Conservation (phyloP, 1,140 invertebrate species). For the Drosophila mojavensis region DNA sequence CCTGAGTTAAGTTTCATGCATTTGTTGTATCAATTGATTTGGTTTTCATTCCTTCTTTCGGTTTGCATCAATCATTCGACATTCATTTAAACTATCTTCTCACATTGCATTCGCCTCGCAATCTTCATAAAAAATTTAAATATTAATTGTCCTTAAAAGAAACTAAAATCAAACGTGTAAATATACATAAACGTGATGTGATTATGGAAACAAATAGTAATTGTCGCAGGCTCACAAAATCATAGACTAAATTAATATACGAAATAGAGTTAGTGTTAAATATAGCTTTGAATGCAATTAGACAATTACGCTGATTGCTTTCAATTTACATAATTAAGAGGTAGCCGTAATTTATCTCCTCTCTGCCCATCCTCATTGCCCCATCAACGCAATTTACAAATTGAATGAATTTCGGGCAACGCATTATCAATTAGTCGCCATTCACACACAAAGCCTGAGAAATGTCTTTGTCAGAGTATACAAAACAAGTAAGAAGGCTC, state of each 20-base stretch:
- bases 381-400: not conserved
- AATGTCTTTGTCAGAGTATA: too few relatives aligned
- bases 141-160: constrained; percentile 36
- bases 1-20: constrained; percentile 19
- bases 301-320: too few relatives aligned
- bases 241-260: constrained; percentile 1
- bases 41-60: constrained; percentile 20
- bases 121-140: constrained; percentile 42
- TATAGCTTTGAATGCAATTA: too few relatives aligned
- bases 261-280: not conserved
- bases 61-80: constrained; percentile 39
- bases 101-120: constrained; percentile 51
- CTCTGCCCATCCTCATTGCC: too few relatives aligned
- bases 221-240: not conserved
- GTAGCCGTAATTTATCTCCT: too few relatives aligned
- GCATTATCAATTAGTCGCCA: not conserved
- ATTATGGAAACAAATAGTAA: not conserved
- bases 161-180: constrained; percentile 62
- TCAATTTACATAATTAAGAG: too few relatives aligned
- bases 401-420: not conserved
- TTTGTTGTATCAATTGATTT: constrained; percentile 9
- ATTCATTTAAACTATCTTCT: too few relatives aligned
- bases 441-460: not conserved
- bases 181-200: constrained; percentile 54
- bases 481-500: too few relatives aligned